phyloP scores from a whole-genome alignment of 2,888 invertebrate species.

The Abrostola triplasia region DNA sequence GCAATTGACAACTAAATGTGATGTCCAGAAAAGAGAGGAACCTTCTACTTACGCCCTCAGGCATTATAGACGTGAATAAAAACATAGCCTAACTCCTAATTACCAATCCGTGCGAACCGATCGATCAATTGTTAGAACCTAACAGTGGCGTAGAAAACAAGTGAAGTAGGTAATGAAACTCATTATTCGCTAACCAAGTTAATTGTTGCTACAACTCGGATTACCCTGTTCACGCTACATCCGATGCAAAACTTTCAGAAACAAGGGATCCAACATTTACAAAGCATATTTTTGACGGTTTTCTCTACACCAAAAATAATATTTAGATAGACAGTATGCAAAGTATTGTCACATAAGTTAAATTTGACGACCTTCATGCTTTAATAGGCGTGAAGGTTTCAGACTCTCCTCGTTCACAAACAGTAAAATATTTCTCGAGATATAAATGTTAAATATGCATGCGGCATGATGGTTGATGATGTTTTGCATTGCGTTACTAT shows the following conservation, averaged over 20 bases:
- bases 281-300: no score
- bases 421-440: not conserved
- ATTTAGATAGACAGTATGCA: not conserved
- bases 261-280: no score
- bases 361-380: constrained; percentile 3
- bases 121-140: constrained; percentile 3
- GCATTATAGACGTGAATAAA: not conserved
- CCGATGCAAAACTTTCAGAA: constrained; percentile 50
- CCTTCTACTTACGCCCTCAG: no score
- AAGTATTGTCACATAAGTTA: not conserved
- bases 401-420: not conserved
- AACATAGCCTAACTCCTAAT: not conserved
- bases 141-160: not conserved
- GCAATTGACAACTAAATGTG: no score
- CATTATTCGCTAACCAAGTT: constrained; percentile 41
- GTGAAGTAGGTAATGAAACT: constrained; percentile 38
- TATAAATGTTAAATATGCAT: not conserved
- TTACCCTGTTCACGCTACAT: constrained; percentile 50
- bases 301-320: no score
- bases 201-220: constrained; percentile 44
- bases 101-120: not conserved
- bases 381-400: constrained; percentile 4
- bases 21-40: no score
- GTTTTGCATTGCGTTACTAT: constrained; percentile 7
- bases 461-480: constrained; percentile 23